Evolutionary conservation across 2,113 vertebrate species (phyloP).

Genomic region (Oryctolagus cuniculus): DNA sequence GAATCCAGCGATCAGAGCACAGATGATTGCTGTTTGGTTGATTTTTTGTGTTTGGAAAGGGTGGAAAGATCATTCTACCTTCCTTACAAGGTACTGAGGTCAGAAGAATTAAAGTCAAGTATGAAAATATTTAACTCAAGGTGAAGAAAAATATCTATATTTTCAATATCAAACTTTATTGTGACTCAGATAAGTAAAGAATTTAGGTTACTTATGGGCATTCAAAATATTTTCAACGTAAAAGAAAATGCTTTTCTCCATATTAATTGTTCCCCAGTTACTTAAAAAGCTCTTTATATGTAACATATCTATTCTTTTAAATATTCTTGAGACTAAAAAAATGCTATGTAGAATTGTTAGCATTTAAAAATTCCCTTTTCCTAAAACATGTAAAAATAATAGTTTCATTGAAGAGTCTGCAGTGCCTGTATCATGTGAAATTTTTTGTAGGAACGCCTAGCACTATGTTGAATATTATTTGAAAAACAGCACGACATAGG

Average conservation of each 20-base stretch:
- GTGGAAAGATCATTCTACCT: too few species aligned
- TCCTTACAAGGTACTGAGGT: too few species aligned
- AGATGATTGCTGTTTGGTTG: too few species aligned
- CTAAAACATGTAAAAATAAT: not conserved
- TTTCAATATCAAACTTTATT: not conserved
- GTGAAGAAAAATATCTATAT: not conserved
- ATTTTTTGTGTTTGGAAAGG: too few species aligned
- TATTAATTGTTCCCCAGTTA: not conserved
- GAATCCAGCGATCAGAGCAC: too few species aligned
- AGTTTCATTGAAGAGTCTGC: not conserved
- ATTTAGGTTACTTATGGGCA: not conserved
- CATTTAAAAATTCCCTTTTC: not conserved
- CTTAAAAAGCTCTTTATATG: not conserved
- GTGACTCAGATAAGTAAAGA: not conserved
- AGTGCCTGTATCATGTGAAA: not conserved
- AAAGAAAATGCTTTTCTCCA: not conserved
- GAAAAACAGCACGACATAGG: not conserved
- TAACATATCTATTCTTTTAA: not conserved
- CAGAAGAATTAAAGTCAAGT: not conserved
- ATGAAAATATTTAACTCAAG: not conserved
- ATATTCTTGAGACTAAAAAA: not conserved
- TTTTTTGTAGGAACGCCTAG: not conserved
- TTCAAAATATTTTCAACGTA: not conserved
- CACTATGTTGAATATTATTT: constrained; percentile 18
- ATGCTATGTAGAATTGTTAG: not conserved